A percentile compares a stretch with the other conserved stretches of the same genome.
Conservation (phyloP, 2,888 invertebrate genomes). For the Odontothrips loti region DNA sequence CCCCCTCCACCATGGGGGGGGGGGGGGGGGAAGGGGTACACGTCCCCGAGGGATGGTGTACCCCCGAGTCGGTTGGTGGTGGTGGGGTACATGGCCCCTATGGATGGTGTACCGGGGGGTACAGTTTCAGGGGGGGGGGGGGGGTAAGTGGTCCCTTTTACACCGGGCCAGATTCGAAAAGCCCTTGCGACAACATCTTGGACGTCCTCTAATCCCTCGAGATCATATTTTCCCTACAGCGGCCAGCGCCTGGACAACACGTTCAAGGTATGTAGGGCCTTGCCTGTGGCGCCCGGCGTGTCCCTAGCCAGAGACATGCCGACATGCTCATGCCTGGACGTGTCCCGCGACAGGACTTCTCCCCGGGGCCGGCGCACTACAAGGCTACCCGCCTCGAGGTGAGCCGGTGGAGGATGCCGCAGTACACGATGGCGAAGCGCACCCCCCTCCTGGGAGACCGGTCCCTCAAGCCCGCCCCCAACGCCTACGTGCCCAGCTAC, state of each 20-base stretch:
- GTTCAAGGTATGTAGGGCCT: neutral
- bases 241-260: neutral
- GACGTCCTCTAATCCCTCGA: too few relatives aligned
- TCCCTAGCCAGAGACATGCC: constrained; percentile 25
- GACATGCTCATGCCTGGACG: too few relatives aligned
- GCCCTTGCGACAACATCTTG: too few relatives aligned
- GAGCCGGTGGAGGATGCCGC: constrained; percentile 43
- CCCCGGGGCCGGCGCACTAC: constrained; percentile 51
- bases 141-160: too few relatives aligned
- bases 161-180: too few relatives aligned
- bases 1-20: too few relatives aligned
- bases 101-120: too few relatives aligned
- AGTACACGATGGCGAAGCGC: constrained; percentile 43
- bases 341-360: constrained; percentile 33
- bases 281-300: neutral
- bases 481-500: constrained; percentile 52
- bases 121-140: too few relatives aligned
- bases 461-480: constrained; percentile 52
- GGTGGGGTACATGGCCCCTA: too few relatives aligned
- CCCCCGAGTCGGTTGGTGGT: too few relatives aligned
- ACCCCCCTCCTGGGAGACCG: constrained; percentile 38
- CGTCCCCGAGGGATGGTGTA: too few relatives aligned
- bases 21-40: too few relatives aligned
- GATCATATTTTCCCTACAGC: neutral
- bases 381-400: constrained; percentile 41